Evolutionary conservation across 2,113 vertebrate species (phyloP), one percentile per base, ranked within the genome.

Genomic region (Campylorhamphus procurvoides): DNA sequence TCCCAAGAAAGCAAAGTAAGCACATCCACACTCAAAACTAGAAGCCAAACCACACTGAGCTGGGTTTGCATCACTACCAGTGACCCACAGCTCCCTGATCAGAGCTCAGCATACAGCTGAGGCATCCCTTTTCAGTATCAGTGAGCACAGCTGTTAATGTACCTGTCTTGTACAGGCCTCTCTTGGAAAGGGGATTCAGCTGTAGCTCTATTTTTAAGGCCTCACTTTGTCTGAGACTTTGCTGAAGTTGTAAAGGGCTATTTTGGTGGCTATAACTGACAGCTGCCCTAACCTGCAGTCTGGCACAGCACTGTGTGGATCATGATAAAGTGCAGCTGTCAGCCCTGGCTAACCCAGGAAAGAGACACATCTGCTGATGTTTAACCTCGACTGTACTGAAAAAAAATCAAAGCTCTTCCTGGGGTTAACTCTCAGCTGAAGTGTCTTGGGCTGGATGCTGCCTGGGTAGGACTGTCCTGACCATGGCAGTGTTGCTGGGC

Each of bases 81-180:
- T 12, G 90, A 23, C 55, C 0, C 5, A 14, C 29, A 15, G 1
- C 46, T 42, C 1, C 71, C 33, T 74, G 74, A 0, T 0, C 13
- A 39, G 62, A 4, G 25, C 35, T 76, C 27, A 50, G 72, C 53
- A 6, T 1, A 28, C 7, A 27, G 46, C 52, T 22, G 39, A 18
- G 19, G 42, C 56, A 29, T 28, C 27, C 8, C 7, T 19, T 27
- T n/a, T 9, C 6, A 2, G 12, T 14, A 35, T 14, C 9, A 40
- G 52, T 10, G 37, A 59, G 80, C 52, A 47, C 20, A 44, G 18
- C 39, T 75, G 28, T 7, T 25, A 8, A 0, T 67, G 42, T 25
- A 9, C 66, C 37, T 42, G 60, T 29, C 47, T 75, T 35, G 7
- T 1, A 14, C n/a, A 37, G 49, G 25, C 50, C 28, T 66, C 25